Percentiles rank a stretch among this genome's conserved stretches.
Conservation (phyloP, 2,113 vertebrate species). For the Microtus richardsoni region DNA sequence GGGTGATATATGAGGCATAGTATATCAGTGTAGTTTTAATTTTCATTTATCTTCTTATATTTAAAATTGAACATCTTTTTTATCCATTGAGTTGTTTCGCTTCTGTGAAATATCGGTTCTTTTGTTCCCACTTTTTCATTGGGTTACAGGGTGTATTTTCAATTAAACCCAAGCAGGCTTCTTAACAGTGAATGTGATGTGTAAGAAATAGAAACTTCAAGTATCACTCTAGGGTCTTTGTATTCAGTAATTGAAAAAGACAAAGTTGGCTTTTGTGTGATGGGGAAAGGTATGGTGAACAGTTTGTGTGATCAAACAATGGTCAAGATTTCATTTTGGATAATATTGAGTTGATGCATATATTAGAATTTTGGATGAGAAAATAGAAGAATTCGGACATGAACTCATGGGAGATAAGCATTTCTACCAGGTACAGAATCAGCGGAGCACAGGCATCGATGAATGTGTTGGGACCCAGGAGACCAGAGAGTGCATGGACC, state of each 20-base stretch:
- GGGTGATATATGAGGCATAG: slow-evolving; percentile 35
- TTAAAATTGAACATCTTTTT: slow-evolving; percentile 63
- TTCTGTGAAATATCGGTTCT: slow-evolving; percentile 45
- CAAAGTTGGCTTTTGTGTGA: neutral
- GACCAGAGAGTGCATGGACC: fast-evolving
- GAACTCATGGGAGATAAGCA: neutral
- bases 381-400: neutral
- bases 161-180: slow-evolving; percentile 32
- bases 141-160: slow-evolving; percentile 35
- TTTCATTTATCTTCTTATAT: slow-evolving; percentile 62
- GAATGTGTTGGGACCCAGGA: neutral
- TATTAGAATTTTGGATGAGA: neutral
- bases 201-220: slow-evolving; percentile 14
- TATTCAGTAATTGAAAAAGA: neutral
- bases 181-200: neutral
- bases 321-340: neutral
- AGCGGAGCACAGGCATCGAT: neutral
- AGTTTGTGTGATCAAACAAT: neutral
- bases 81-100: slow-evolving; percentile 25
- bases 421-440: neutral
- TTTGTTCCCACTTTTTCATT: slow-evolving; percentile 23
- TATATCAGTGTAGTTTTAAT: slow-evolving; percentile 51
- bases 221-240: neutral
- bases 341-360: neutral
- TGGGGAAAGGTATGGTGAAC: neutral